Evolutionary conservation across 2,888 invertebrate genomes (phyloP).

Genomic region (Conus canariensis): DNA sequence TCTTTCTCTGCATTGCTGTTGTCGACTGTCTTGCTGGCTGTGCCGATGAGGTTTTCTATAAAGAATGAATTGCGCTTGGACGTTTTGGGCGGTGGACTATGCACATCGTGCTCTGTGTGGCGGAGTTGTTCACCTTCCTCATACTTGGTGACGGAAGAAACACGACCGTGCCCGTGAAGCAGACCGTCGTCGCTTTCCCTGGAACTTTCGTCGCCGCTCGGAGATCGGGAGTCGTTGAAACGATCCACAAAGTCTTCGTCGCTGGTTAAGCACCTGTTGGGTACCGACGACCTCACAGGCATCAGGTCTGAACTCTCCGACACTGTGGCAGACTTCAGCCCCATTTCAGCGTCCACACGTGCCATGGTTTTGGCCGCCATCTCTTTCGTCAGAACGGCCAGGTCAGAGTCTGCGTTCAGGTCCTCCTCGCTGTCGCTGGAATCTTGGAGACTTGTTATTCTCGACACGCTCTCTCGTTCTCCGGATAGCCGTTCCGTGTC

Average conservation of each 20-base stretch:
- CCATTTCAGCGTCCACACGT: conserved; percentile 29
- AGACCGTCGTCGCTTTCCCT: not conserved
- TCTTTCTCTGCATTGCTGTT: not conserved
- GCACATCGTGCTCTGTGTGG: not conserved
- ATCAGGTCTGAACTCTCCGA: not conserved
- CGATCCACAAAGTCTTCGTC: not conserved
- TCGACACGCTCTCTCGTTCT: not conserved
- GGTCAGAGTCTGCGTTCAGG: not conserved
- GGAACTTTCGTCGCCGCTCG: not conserved
- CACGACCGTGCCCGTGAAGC: not conserved
- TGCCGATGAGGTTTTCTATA: conserved; percentile 74
- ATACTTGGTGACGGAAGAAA: not conserved
- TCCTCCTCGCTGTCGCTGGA: conserved; percentile 23
- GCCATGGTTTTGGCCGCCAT: conserved; percentile 32
- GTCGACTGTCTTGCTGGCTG: conserved; percentile 32
- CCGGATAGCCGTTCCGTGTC: not conserved
- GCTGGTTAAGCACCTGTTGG: not conserved
- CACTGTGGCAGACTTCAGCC: not conserved
- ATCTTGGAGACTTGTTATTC: not conserved
- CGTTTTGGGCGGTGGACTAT: not conserved
- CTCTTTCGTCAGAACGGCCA: not conserved
- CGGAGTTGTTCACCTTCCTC: not conserved
- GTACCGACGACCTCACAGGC: not conserved
- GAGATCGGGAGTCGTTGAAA: not conserved
- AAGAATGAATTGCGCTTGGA: conserved; percentile 56